A percentile compares a stretch with the other conserved stretches of the same genome.
Evolutionary conservation across 2,888 invertebrate species (phyloP).

Genomic region (Catocala nupta): DNA sequence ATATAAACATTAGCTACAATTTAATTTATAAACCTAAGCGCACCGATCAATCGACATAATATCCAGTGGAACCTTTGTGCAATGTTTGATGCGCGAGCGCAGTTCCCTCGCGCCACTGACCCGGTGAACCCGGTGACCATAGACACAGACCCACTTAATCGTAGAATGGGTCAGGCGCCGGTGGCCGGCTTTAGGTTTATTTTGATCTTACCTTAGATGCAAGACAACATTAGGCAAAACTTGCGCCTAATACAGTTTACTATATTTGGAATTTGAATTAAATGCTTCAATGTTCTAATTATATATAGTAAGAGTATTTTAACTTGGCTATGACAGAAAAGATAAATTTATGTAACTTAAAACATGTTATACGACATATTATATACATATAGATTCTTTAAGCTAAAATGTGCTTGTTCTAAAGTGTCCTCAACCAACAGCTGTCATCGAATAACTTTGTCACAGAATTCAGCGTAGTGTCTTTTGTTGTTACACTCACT

Average conservation of each 20-base stretch:
- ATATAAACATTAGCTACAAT: neutral
- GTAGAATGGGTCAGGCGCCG: slow-evolving; percentile 17
- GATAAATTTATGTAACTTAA: too few species aligned
- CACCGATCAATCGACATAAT: slow-evolving; percentile 10
- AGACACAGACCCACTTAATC: slow-evolving; percentile 20
- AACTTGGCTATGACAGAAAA: too few species aligned
- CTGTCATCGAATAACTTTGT: too few species aligned
- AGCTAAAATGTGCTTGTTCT: too few species aligned
- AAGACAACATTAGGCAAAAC: slow-evolving; percentile 5
- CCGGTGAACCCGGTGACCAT: slow-evolving; percentile 58
- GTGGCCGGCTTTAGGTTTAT: slow-evolving; percentile 1
- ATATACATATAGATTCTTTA: too few species aligned
- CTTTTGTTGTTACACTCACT: too few species aligned
- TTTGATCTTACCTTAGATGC: neutral
- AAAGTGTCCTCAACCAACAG: too few species aligned
- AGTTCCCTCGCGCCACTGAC: slow-evolving; percentile 62
- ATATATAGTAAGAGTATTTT: neutral
- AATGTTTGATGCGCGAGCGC: slow-evolving; percentile 36
- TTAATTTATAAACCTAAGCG: slow-evolving; percentile 3
- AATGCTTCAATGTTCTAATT: neutral
- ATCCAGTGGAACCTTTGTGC: slow-evolving; percentile 30
- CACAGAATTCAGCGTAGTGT: too few species aligned
- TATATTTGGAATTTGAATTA: slow-evolving; percentile 31
- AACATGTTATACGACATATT: too few species aligned
- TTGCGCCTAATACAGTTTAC: slow-evolving; percentile 37